phyloP scores from a whole-genome alignment of 2,113 vertebrate genomes.

The Rhipidura dahli region DNA sequence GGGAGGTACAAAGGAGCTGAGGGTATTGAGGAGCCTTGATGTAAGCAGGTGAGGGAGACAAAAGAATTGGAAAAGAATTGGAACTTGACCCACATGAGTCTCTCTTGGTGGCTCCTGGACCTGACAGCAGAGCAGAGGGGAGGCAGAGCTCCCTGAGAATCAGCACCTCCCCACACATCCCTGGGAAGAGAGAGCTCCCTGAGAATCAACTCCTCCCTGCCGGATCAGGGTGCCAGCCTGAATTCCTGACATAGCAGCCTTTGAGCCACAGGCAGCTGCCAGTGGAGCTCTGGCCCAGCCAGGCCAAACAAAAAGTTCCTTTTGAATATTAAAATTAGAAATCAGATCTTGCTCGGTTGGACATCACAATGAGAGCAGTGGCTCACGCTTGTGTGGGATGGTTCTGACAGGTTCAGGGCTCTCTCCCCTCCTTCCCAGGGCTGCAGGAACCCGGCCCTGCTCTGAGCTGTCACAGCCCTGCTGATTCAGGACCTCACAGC shows the following conservation, averaged over 20 bases:
- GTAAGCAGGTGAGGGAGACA: background rate
- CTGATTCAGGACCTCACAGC: background rate
- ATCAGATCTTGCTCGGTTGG: constrained; percentile 20
- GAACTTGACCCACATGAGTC: background rate
- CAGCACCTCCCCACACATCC: background rate
- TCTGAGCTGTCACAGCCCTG: background rate
- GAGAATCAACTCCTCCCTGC: background rate
- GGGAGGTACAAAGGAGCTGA: background rate
- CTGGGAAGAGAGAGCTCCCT: background rate
- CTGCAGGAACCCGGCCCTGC: background rate
- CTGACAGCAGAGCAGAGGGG: background rate
- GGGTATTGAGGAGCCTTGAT: background rate
- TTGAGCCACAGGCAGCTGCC: background rate
- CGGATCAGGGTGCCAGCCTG: constrained; percentile 5
- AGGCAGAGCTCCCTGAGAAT: background rate
- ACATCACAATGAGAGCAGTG: background rate
- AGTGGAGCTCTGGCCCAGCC: constrained; percentile 1
- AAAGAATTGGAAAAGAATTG: background rate
- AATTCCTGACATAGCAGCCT: constrained; percentile 51
- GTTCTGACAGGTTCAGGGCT: background rate
- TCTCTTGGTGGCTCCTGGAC: background rate
- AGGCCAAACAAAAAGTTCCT: constrained; percentile 61
- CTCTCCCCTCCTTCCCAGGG: background rate
- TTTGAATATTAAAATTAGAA: constrained; percentile 51
- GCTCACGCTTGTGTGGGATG: background rate